A percentile compares a stretch with the other conserved stretches of the same genome.
These are phyloP conservation scores for Drosophila gunungcola DNA, from an alignment of 1,140 invertebrate species.

Conservation along the genomic window DNA sequence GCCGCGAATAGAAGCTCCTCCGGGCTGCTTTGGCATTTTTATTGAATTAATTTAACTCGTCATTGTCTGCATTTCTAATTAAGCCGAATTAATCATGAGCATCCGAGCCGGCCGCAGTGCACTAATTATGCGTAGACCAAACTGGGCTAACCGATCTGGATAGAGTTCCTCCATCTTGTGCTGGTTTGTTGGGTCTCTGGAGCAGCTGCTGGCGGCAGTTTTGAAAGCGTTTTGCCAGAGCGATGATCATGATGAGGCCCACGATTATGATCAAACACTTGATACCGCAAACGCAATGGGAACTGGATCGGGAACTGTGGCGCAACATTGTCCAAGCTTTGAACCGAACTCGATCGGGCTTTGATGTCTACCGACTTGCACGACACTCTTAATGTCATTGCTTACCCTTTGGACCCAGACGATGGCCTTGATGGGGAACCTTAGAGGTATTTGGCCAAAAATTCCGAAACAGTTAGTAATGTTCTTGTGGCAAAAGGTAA, in stretches of 20 bases:
- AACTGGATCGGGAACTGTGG: slow-evolving; percentile 23
- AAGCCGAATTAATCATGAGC: slow-evolving; percentile 82
- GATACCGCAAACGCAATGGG: slow-evolving; percentile 44
- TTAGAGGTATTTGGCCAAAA: slow-evolving; percentile 22
- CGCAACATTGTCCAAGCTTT: slow-evolving; percentile 11
- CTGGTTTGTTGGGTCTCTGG: slow-evolving; percentile 13
- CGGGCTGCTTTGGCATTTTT: slow-evolving; percentile 63
- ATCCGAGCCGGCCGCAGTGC: slow-evolving; percentile 35
- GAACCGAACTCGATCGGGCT: slow-evolving; percentile 27
- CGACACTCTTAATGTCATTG: slow-evolving; percentile 56
- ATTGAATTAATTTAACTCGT: slow-evolving; percentile 79
- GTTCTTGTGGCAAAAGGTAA: no score
- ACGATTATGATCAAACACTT: slow-evolving; percentile 76
- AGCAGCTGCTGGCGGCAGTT: slow-evolving; percentile 56
- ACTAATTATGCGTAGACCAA: slow-evolving; percentile 76
- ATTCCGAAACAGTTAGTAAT: slow-evolving; percentile 36
- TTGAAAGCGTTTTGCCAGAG: slow-evolving; percentile 65
- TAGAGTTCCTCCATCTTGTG: slow-evolving; percentile 22
- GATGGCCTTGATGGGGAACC: slow-evolving; percentile 25
- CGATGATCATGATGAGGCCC: slow-evolving; percentile 47
- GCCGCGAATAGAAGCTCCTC: slow-evolving; percentile 26
- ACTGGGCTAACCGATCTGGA: slow-evolving; percentile 54
- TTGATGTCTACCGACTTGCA: slow-evolving; percentile 74
- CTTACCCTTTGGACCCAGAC: slow-evolving; percentile 18
- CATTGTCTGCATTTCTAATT: slow-evolving; percentile 82